phyloP scores from a whole-genome alignment of 1,140 invertebrate genomes.

The Zaprionus camerounensis region DNA sequence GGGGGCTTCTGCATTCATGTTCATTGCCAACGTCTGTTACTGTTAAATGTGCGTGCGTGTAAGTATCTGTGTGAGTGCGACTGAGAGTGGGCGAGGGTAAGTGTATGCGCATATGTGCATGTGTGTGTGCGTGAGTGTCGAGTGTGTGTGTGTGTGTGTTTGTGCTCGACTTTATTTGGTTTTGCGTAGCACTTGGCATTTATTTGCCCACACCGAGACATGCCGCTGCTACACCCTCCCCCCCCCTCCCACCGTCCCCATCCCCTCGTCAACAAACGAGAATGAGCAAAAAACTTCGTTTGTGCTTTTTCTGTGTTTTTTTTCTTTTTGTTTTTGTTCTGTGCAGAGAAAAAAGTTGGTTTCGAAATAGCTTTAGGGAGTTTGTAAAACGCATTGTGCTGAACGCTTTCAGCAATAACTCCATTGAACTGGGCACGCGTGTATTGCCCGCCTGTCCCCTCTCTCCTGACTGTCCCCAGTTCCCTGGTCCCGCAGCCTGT shows the following conservation, averaged over 20 bases:
- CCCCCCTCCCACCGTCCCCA: slow-evolving; percentile 3
- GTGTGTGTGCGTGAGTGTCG: slow-evolving; percentile 51
- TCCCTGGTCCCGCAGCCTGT: background rate
- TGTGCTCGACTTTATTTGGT: slow-evolving; percentile 80
- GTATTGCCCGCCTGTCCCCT: background rate
- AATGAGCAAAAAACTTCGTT: slow-evolving; percentile 60
- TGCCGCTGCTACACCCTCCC: slow-evolving; percentile 23
- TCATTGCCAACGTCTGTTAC: slow-evolving; percentile 81
- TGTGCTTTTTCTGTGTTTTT: slow-evolving; percentile 20
- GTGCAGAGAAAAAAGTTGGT: slow-evolving; percentile 56
- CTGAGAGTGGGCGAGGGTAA: slow-evolving; percentile 32
- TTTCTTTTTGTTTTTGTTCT: background rate
- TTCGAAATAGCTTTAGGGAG: slow-evolving; percentile 68
- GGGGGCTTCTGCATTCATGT: slow-evolving; percentile 53
- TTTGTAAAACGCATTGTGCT: slow-evolving; percentile 74
- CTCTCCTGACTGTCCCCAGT: background rate
- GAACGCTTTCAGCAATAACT: slow-evolving; percentile 69
- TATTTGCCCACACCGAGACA: slow-evolving; percentile 80
- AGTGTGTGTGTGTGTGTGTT: slow-evolving; percentile 52
- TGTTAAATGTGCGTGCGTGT: slow-evolving; percentile 74
- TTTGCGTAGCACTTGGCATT: slow-evolving; percentile 81
- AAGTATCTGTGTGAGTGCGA: slow-evolving; percentile 37
- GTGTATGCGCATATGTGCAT: slow-evolving; percentile 28
- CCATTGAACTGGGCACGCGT: slow-evolving; percentile 77
- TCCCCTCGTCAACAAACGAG: slow-evolving; percentile 12